These are phyloP conservation scores for Columbina picui DNA, from an alignment of 2,113 vertebrate species.

Conservation along the genomic window DNA sequence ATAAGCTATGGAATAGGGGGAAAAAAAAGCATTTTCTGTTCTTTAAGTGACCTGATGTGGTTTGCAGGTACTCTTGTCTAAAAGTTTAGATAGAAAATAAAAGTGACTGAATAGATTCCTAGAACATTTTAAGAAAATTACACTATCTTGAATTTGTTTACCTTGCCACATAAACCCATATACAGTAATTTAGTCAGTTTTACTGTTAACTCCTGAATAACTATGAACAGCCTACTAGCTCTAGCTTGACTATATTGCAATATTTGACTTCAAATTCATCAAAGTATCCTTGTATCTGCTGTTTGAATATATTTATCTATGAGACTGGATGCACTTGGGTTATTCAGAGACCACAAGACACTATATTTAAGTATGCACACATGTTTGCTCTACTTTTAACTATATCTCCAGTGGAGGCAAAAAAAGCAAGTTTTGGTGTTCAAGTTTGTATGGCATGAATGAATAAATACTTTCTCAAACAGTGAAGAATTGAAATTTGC, in stretches of 20 bases:
- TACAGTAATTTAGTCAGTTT: not conserved
- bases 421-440: not conserved
- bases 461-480: not conserved
- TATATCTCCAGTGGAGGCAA: not conserved
- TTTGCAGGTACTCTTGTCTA: not conserved
- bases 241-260: not conserved
- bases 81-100: not conserved
- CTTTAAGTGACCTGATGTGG: not conserved
- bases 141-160: not conserved
- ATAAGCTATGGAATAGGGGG: not conserved
- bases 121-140: not conserved
- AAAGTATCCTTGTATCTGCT: not conserved
- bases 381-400: not conserved
- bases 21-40: not conserved
- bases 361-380: not conserved
- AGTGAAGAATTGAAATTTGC: not conserved
- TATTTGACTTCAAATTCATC: not conserved
- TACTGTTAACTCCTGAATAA: not conserved
- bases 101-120: not conserved
- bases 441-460: not conserved
- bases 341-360: not conserved
- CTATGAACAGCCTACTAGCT: not conserved
- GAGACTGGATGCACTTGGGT: not conserved
- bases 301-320: not conserved
- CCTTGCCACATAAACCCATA: not conserved